Evolutionary conservation across 2,888 invertebrate species (phyloP).

Genomic region (Polydesmus complanatus): DNA sequence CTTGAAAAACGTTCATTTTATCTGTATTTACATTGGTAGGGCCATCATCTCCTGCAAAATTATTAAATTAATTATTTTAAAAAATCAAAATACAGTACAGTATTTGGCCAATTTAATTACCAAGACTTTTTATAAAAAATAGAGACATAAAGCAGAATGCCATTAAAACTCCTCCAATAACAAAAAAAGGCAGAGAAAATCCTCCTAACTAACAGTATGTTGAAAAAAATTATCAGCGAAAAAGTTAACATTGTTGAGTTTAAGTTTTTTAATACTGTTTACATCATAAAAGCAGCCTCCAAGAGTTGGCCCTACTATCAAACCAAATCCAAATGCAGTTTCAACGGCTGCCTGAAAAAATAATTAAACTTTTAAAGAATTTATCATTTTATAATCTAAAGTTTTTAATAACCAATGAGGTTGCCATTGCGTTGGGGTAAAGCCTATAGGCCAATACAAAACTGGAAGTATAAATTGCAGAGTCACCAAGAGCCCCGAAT

Average conservation of each 20-base stretch:
- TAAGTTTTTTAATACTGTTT: background rate
- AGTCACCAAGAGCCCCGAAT: background rate
- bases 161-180: background rate
- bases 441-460: background rate
- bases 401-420: background rate
- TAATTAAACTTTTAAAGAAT: no score
- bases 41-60: background rate
- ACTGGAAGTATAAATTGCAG: background rate
- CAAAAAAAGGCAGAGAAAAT: background rate
- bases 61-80: background rate
- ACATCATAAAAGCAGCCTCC: slow-evolving; percentile 2
- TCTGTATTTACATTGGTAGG: background rate
- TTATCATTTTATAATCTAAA: no score
- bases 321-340: slow-evolving; percentile 2
- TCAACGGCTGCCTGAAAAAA: background rate
- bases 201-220: slow-evolving; percentile 1
- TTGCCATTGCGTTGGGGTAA: slow-evolving; percentile 1
- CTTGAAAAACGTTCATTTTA: no score
- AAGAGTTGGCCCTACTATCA: slow-evolving; percentile 1
- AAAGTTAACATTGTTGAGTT: background rate
- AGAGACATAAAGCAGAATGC: background rate
- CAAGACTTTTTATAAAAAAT: background rate
- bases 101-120: no score
- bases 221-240: background rate
- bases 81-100: no score